These are phyloP conservation scores for Stegastes partitus DNA, from an alignment of 2,113 vertebrate genomes.

Conservation along the genomic window DNA sequence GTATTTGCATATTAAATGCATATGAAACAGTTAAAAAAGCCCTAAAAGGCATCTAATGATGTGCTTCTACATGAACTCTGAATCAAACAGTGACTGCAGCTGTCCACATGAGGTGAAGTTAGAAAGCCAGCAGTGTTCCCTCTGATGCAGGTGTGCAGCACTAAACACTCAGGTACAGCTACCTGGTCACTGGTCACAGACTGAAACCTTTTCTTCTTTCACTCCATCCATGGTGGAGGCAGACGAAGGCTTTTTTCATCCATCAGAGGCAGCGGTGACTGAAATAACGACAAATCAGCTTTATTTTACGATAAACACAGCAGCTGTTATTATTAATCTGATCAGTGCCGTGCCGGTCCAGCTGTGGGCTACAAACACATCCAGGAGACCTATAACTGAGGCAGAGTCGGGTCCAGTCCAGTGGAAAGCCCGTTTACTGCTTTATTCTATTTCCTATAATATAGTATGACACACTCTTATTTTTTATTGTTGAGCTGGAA, in stretches of 20 bases:
- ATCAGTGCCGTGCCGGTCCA: slow-evolving; percentile 35
- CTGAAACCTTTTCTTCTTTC: too few relatives aligned
- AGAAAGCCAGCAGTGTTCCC: too few relatives aligned
- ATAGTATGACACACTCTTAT: slow-evolving; percentile 74
- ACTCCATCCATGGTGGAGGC: too few relatives aligned
- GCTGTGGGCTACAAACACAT: slow-evolving; percentile 31
- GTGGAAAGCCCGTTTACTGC: slow-evolving; percentile 63
- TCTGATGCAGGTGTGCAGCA: too few relatives aligned
- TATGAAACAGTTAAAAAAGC: too few relatives aligned
- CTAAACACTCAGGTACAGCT: too few relatives aligned
- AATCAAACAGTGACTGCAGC: too few relatives aligned
- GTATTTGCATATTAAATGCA: too few relatives aligned
- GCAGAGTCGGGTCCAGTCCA: slow-evolving; percentile 52
- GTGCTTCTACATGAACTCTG: too few relatives aligned
- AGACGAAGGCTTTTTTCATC: background rate
- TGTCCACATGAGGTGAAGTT: too few relatives aligned
- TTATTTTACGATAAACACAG: slow-evolving; percentile 29
- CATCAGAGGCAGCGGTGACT: background rate
- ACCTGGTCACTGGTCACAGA: too few relatives aligned
- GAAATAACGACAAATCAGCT: background rate
- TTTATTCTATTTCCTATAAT: slow-evolving; percentile 77
- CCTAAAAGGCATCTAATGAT: too few relatives aligned
- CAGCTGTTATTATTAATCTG: slow-evolving; percentile 38
- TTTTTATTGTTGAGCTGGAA: slow-evolving; percentile 77
- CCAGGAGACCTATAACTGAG: slow-evolving; percentile 45